Base-by-base conservation (phyloP, 2,797 vertebrate genomes). In the Masticophis lateralis region DNA sequence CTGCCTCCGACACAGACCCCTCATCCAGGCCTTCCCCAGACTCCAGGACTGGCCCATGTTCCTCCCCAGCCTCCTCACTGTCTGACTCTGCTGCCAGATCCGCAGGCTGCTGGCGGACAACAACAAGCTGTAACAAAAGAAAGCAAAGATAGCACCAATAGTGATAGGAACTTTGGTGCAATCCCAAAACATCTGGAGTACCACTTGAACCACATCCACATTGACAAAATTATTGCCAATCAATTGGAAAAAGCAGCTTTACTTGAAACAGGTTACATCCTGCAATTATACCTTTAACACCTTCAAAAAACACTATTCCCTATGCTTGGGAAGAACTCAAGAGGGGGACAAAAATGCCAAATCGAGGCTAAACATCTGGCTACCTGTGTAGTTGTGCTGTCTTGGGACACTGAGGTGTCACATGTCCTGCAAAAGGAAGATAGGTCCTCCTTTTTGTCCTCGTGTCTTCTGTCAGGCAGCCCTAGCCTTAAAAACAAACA, bases 311-410 rank as follows among this genome's bases (percentile, higher is more conserved):
- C n/a, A 32, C 16, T 32, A n/a, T 69, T 69, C n/a, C n/a, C n/a
- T 69, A 66, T 66, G 28, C 12, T 11, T 18, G n/a, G 6, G 66
- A 32, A 69, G 66, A 6, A 74, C 3, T 63, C 27, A 63, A 28
- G 22, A 60, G 25, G 10, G n/a, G n/a, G n/a, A 37, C n/a, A 37
- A 74, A 74, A 69, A 69, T 16, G 2, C 66, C n/a, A 74, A 74
- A 74, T 37, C 2, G 14, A 8, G 7, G 7, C 2, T 74, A 74
- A 74, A 37, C 16, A 37, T 74, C 66, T 74, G 66, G 14, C 88
- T 95, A 79, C 93, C 92, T 66, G 88, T 96, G 92, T 95, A 92
- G 37, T 95, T 55, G 57, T 90, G 16, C 93, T 89, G 28, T 91
- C 93, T 90, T 91, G 87, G 94, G 92, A 91, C 28, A 56, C 8